Conservation (phyloP, 2,113 vertebrate species). For the Alosa alosa region DNA sequence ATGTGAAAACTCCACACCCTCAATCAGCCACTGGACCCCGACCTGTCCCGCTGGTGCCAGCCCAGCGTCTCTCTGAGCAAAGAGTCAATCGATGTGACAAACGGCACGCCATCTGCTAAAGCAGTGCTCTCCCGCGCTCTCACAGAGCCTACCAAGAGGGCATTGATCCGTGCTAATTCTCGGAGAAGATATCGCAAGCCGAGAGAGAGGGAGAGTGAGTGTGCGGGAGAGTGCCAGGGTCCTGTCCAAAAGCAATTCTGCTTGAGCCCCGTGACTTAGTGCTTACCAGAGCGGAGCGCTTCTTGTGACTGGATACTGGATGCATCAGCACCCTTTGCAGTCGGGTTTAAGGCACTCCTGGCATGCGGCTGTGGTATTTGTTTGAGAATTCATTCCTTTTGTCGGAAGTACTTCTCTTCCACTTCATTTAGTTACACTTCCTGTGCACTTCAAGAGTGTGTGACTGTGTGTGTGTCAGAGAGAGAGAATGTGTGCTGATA, state of each 20-base stretch:
- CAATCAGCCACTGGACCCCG: slow-evolving; percentile 33
- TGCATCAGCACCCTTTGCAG: slow-evolving; percentile 3
- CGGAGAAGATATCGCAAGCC: slow-evolving; percentile 25
- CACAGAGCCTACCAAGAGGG: slow-evolving; percentile 27
- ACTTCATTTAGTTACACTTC: neutral
- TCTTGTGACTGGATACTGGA: slow-evolving; percentile 4
- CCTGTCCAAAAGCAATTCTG: slow-evolving; percentile 9
- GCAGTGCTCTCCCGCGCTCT: slow-evolving; percentile 17
- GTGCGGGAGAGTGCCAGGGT: neutral
- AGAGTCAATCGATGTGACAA: slow-evolving; percentile 46
- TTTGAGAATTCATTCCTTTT: neutral
- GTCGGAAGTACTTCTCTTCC: neutral
- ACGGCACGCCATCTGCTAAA: slow-evolving; percentile 44
- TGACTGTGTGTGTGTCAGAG: neutral
- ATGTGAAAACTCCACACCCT: slow-evolving; percentile 23
- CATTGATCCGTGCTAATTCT: slow-evolving; percentile 35
- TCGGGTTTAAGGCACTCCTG: neutral
- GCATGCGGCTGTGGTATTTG: neutral
- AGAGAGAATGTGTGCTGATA: neutral
- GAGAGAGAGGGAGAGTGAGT: neutral
- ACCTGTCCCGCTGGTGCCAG: slow-evolving; percentile 21
- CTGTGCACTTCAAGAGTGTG: neutral
- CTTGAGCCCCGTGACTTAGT: slow-evolving; percentile 10
- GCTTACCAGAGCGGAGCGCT: neutral
- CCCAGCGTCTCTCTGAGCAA: slow-evolving; percentile 1